Base-by-base conservation (phyloP, 2,888 invertebrate genomes). In the Acrobasis consociella region DNA sequence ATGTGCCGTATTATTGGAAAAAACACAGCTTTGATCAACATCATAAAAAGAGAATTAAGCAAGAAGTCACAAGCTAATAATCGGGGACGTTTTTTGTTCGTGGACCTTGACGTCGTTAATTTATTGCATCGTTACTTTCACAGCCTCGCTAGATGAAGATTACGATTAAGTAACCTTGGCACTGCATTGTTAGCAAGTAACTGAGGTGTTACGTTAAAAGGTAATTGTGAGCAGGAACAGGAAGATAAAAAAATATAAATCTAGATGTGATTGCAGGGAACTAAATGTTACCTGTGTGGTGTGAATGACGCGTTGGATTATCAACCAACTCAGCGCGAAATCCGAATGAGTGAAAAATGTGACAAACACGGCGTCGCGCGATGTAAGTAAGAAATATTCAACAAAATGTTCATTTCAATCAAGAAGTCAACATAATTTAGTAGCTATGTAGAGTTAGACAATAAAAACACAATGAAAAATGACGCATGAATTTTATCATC, bases 221-320 rank as follows among this genome's bases (percentile, higher is more conserved):
- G 64, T 65, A 62, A 67, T 69, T 69, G 67, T 67, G 68, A 74
- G 80, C 82, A 86, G 88, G 88, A 89, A 88, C 82, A 84, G 84
- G 84, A 85, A 85, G 81, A 16, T 22, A 68, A 71, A 69, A 75
- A 73, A 68, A 71, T 69, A 76, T 73, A 77, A 70, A 67, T 68
- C 74, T 83, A 72, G 78, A 81, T 75, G 72, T 75, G 72, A 69
- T 74, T 77, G 75, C 78, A 80, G 74, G 76, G 74, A 22, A 22
- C 22, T 22, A 71, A 66, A 73, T 67, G 69, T 65, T 65, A 51
- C 70, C 74, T 67, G 79, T 73, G 78, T 85, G 86, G 79, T 73
- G 78, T 85, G 86, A 86, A 86, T 84, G 80, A 81, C 75, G 70
- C 64, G 75, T 84, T 82, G 86, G 82, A 65, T 49, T 49, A 72